Conservation (phyloP, 2,797 vertebrate genomes). For the Paratrypauchen microcephalus region DNA sequence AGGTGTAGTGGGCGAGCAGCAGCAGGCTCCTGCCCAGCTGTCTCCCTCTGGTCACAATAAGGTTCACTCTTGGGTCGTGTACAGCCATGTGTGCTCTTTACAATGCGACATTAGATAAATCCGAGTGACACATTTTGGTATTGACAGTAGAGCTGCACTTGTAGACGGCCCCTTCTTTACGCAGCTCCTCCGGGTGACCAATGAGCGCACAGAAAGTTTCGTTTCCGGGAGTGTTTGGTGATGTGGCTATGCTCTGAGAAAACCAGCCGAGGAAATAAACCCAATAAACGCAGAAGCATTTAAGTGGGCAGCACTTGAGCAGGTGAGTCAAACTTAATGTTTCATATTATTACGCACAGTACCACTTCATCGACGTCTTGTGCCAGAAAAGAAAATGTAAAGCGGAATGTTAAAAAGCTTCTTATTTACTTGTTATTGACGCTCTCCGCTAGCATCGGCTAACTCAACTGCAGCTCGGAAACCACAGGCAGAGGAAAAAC, state of each 20-base stretch:
- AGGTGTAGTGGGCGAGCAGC: slow-evolving; percentile 69
- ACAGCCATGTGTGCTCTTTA: slow-evolving; percentile 41
- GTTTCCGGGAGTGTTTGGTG: slow-evolving; percentile 83
- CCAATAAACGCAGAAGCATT: slow-evolving; percentile 54
- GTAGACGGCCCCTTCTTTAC: slow-evolving; percentile 53
- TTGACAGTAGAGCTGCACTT: slow-evolving; percentile 33
- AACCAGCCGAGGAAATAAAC: slow-evolving; percentile 70
- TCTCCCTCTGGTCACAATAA: slow-evolving; percentile 66
- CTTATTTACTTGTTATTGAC: slow-evolving; percentile 44
- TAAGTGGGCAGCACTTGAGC: slow-evolving; percentile 48
- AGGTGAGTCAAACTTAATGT: slow-evolving; percentile 63
- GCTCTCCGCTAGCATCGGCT: slow-evolving; percentile 50
- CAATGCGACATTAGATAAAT: background rate
- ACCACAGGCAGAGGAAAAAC: slow-evolving; percentile 20
- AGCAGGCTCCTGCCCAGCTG: slow-evolving; percentile 73
- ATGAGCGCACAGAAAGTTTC: slow-evolving; percentile 64
- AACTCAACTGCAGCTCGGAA: slow-evolving; percentile 29
- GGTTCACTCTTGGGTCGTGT: slow-evolving; percentile 62
- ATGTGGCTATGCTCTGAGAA: slow-evolving; percentile 80
- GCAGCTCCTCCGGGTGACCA: slow-evolving; percentile 57
- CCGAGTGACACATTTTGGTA: slow-evolving; percentile 26
- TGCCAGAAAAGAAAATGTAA: slow-evolving; percentile 6
- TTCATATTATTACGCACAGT: background rate
- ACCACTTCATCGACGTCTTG: slow-evolving; percentile 20
- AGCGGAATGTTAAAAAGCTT: slow-evolving; percentile 26